phyloP scores from a whole-genome alignment of 1,140 invertebrate genomes.

The Caenorhabditis latens region DNA sequence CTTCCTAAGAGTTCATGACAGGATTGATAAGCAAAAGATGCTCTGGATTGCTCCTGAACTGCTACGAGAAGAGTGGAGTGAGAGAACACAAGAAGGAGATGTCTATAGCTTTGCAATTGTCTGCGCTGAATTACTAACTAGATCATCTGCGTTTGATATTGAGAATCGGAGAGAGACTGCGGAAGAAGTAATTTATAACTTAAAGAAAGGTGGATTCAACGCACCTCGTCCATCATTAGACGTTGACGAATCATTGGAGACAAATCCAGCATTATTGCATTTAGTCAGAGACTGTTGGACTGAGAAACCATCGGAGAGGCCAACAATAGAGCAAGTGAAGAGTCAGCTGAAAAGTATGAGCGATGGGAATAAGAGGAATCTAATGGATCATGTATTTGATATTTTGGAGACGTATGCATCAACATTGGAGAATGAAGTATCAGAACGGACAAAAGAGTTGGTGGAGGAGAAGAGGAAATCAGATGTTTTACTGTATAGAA shows the following conservation, averaged over 20 bases:
- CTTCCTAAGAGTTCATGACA: neutral
- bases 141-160: neutral
- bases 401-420: conserved; percentile 65
- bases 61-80: neutral
- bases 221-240: neutral
- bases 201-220: conserved; percentile 30
- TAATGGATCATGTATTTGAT: conserved; percentile 68
- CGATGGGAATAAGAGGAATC: conserved; percentile 44
- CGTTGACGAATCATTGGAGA: neutral
- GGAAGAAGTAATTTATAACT: neutral
- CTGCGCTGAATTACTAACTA: neutral
- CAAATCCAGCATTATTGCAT: conserved; percentile 19
- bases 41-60: conserved; percentile 13
- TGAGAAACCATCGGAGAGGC: conserved; percentile 61
- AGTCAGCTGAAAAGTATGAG: conserved; percentile 65
- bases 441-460: conserved; percentile 91
- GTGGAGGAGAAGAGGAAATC: conserved; percentile 97
- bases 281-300: conserved; percentile 24
- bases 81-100: conserved; percentile 5
- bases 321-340: conserved; percentile 63
- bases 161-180: neutral
- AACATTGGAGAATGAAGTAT: conserved; percentile 86
- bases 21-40: neutral
- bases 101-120: conserved; percentile 21
- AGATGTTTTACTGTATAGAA: conserved; percentile 87